A percentile compares a stretch with the other conserved stretches of the same genome.
Conservation (phyloP, 1,140 invertebrate species). For the Acromyrmex charruanus region DNA sequence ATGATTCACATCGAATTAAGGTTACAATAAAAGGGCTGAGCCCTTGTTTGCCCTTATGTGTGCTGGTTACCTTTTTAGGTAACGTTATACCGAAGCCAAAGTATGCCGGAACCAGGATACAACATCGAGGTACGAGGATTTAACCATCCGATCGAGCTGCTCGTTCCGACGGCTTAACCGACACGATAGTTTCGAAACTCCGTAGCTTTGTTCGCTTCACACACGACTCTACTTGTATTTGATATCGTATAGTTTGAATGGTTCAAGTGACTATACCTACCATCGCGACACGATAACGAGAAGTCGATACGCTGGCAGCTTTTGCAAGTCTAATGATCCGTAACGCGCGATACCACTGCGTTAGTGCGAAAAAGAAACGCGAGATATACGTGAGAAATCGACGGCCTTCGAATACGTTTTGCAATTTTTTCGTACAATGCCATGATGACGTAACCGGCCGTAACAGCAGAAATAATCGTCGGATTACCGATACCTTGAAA, state of each 20-base stretch:
- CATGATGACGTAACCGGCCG: neutral
- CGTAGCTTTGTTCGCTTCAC: constrained; percentile 31
- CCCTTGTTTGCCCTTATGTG: constrained; percentile 67
- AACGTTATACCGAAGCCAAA: constrained; percentile 82
- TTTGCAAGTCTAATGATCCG: constrained; percentile 52
- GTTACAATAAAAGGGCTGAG: constrained; percentile 11
- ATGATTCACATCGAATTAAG: constrained; percentile 55
- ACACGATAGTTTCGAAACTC: constrained; percentile 55
- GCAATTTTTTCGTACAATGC: constrained; percentile 44
- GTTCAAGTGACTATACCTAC: neutral
- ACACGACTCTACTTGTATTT: constrained; percentile 16
- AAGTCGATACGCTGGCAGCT: constrained; percentile 12
- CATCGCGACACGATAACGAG: constrained; percentile 23
- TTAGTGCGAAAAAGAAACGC: neutral
- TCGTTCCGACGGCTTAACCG: constrained; percentile 1
- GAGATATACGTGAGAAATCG: constrained; percentile 29
- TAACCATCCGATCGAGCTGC: constrained; percentile 68
- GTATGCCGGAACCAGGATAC: constrained; percentile 77
- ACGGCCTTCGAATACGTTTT: constrained; percentile 29
- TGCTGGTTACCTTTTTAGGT: constrained; percentile 78
- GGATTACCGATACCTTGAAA: constrained; percentile 1
- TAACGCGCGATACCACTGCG: constrained; percentile 27
- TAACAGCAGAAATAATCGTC: constrained; percentile 2
- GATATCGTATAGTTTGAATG: constrained; percentile 45
- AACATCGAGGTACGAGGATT: constrained; percentile 68